A percentile compares a stretch with the other conserved stretches of the same genome.
Evolutionary conservation across 2,797 vertebrate genomes (phyloP).

Genomic region (Leptoclinus maculatus): DNA sequence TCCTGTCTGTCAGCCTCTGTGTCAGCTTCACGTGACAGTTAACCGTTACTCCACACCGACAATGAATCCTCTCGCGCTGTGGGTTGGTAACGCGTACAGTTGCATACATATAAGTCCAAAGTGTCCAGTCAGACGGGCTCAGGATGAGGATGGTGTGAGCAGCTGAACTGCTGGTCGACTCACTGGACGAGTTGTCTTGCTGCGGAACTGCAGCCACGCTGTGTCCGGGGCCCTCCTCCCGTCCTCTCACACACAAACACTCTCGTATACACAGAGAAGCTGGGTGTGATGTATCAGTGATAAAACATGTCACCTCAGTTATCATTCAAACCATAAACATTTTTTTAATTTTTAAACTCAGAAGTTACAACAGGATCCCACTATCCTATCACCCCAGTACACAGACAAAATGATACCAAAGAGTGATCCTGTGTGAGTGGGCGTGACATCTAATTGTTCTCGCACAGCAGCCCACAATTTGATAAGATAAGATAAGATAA

Average conservation of each 20-base stretch:
- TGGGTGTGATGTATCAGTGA: slow-evolving; percentile 4
- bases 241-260: neutral
- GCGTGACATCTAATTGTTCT: slow-evolving; percentile 2
- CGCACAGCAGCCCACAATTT: neutral
- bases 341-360: neutral
- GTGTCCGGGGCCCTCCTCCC: slow-evolving; percentile 60
- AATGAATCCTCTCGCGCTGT: neutral
- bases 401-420: neutral
- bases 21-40: slow-evolving; percentile 33
- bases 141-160: slow-evolving; percentile 38
- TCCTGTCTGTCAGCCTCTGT: slow-evolving; percentile 22
- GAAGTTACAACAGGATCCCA: neutral
- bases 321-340: slow-evolving; percentile 6
- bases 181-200: slow-evolving; percentile 49
- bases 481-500: neutral
- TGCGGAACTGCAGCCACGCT: slow-evolving; percentile 76
- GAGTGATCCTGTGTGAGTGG: neutral
- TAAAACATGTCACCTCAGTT: neutral
- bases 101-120: neutral
- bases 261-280: slow-evolving; percentile 7
- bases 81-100: too few relatives aligned
- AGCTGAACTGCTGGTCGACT: slow-evolving; percentile 28
- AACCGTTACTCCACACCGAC: slow-evolving; percentile 56
- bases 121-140: slow-evolving; percentile 15
- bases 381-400: neutral